Evolutionary conservation across 2,888 invertebrate species (phyloP), one percentile per base, ranked within the genome.

Genomic region (Agonopterix arenella): DNA sequence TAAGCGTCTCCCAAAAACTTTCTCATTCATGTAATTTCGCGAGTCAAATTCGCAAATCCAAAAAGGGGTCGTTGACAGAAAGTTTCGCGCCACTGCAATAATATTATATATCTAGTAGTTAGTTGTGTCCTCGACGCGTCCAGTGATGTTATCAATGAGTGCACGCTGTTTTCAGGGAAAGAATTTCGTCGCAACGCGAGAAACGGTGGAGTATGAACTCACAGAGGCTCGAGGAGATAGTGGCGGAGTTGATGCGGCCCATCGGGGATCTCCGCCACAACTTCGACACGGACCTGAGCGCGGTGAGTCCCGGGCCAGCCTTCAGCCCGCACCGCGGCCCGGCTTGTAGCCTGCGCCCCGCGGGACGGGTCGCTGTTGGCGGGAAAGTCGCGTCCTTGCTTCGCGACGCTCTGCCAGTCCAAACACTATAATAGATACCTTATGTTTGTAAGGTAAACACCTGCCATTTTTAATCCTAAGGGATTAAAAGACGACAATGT

Each of bases 141-240:
- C 65, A 78, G 81, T 75, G 62, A 81, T 84, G 84, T 76, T 84
- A 75, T 74, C 75, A 76, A 77, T 67, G 66, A 71, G 60, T 67
- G 61, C 63, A 70, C 70, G 63, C 65, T 73, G 61, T 74, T 85
- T 84, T 60, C 84, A 88, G 88, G 72, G 76, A 71, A 61, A 66
- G 56, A 53, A 59, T 61, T 57, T 65, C 71, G 61, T 76, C 79
- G 66, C 72, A 64, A 55, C 76, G 83, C 57, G 72, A 77, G 61
- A 72, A 74, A 67, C 75, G 84, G 66, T 86, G 83, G 82, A 88
- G 85, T 60, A 86, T 86, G 85, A 83, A 83, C 62, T 80, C 86
- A 1, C 81, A 84, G 54, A 68, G 85, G 57, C 60, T 89, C 44
- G 88, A 88, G 51, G 77, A 81, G 57, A 84, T 89, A 47, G 77